Evolutionary conservation across 2,113 vertebrate species (phyloP).

Genomic region (Herpetotheres cachinnans): DNA sequence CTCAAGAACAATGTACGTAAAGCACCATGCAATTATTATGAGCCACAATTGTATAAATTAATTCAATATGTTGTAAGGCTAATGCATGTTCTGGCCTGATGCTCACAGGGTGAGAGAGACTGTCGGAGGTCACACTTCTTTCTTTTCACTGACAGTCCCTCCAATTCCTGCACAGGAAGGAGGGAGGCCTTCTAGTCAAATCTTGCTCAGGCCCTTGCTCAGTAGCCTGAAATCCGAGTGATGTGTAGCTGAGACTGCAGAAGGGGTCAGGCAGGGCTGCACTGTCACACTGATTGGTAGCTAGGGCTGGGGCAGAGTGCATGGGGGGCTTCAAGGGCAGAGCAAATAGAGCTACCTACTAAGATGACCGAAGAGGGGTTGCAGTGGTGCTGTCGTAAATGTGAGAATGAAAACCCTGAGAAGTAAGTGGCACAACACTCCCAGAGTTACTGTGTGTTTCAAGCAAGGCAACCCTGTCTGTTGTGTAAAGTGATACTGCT

Average conservation of each 20-base stretch:
- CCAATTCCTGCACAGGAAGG: background rate
- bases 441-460: background rate
- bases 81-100: background rate
- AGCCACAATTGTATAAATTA: background rate
- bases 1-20: background rate
- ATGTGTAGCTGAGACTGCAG: background rate
- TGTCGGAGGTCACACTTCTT: background rate
- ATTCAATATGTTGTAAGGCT: background rate
- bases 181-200: background rate
- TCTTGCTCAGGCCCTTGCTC: background rate
- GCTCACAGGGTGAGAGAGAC: background rate
- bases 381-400: background rate
- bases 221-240: background rate
- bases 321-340: rapidly evolving
- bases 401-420: background rate
- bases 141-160: background rate
- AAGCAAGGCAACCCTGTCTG: background rate
- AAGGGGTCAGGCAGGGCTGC: background rate
- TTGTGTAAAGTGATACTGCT: background rate
- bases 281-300: background rate
- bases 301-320: background rate
- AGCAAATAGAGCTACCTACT: background rate
- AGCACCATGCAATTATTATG: background rate
- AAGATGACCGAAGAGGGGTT: background rate
- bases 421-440: background rate